Evolutionary conservation across 2,888 invertebrate genomes (phyloP).

Genomic region (Ptychoptera albimana): DNA sequence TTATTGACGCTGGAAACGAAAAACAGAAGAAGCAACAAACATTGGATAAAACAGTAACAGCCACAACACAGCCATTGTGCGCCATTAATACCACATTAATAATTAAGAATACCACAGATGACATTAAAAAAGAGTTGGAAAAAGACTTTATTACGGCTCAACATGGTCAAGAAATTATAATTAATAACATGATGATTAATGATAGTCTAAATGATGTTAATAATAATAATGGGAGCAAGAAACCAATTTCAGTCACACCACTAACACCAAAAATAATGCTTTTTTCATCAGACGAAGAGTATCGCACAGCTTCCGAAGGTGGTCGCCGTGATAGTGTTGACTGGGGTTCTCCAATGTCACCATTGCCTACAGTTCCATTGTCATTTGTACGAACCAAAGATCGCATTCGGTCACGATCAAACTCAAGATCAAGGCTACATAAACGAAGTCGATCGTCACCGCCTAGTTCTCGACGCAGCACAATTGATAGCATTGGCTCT

Average conservation of each 20-base stretch:
- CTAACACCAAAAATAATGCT: conserved; percentile 48
- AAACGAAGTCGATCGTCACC: conserved; percentile 44
- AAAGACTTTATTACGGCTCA: conserved; percentile 31
- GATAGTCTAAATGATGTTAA: conserved; percentile 3
- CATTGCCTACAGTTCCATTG: conserved; percentile 47
- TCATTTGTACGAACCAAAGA: conserved; percentile 48
- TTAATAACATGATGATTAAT: conserved; percentile 8
- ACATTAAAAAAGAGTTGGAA: conserved; percentile 26
- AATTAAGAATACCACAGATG: conserved; percentile 19
- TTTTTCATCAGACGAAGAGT: conserved; percentile 76
- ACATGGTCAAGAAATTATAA: conserved; percentile 15
- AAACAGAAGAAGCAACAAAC: neutral
- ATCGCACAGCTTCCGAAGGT: conserved; percentile 73
- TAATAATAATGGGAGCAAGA: conserved; percentile 4
- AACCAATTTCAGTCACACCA: conserved; percentile 33
- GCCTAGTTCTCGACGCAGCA: conserved; percentile 42
- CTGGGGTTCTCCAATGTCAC: conserved; percentile 57
- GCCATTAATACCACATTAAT: conserved; percentile 9
- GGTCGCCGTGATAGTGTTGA: conserved; percentile 67
- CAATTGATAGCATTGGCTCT: conserved; percentile 44
- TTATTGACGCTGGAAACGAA: neutral
- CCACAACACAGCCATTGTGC: conserved; percentile 12
- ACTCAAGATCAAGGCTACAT: conserved; percentile 36
- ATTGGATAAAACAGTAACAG: neutral
- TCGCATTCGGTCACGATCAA: conserved; percentile 35